Conservation (phyloP, 2,113 vertebrate species). For the Alosa alosa region DNA sequence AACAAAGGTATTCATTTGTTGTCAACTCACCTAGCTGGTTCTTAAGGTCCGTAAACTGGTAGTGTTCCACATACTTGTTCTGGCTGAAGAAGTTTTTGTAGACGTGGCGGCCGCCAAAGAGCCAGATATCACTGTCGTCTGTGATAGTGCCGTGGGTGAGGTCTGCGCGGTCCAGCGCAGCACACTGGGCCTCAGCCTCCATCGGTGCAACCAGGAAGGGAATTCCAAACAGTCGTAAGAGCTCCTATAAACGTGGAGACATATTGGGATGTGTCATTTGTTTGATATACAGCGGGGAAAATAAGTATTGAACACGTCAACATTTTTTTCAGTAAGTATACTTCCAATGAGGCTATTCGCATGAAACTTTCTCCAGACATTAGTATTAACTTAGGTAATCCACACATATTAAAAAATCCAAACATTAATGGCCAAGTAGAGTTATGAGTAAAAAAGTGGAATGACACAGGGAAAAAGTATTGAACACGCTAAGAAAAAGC, state of each 20-base stretch:
- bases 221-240: slow-evolving; percentile 88
- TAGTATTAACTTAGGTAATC: too few relatives aligned
- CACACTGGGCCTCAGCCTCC: slow-evolving; percentile 97
- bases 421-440: too few relatives aligned
- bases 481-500: too few relatives aligned
- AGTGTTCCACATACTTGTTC: slow-evolving; percentile 88
- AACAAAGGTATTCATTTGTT: not conserved
- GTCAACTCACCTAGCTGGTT: slow-evolving; percentile 85
- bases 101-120: slow-evolving; percentile 92
- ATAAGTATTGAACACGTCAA: too few relatives aligned
- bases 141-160: slow-evolving; percentile 96
- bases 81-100: slow-evolving; percentile 97
- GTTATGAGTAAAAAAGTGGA: too few relatives aligned
- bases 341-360: too few relatives aligned
- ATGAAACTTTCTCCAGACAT: too few relatives aligned
- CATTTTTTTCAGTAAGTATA: too few relatives aligned
- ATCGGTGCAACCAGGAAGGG: slow-evolving; percentile 90
- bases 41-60: slow-evolving; percentile 86
- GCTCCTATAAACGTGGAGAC: slow-evolving; percentile 73
- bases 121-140: slow-evolving; percentile 96
- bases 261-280: not conserved
- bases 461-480: too few relatives aligned
- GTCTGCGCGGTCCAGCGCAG: slow-evolving; percentile 82
- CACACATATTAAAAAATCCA: too few relatives aligned
- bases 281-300: too few relatives aligned